phyloP scores from a whole-genome alignment of 1,140 invertebrate species.

The Rhagoletis zephyria region DNA sequence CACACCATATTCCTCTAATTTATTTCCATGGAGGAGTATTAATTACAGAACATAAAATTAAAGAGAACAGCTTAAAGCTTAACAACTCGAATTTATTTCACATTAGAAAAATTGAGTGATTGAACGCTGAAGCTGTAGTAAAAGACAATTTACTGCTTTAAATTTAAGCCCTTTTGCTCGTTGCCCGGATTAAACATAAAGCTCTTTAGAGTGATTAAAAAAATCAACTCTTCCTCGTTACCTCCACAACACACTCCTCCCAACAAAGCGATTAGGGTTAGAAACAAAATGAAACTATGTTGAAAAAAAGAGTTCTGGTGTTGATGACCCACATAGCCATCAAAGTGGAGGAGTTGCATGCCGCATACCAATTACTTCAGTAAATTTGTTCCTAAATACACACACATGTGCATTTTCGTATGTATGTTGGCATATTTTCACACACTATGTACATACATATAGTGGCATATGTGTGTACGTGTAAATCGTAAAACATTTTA shows the following conservation, averaged over 20 bases:
- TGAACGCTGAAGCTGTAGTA: no score
- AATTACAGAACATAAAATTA: no score
- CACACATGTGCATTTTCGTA: not conserved
- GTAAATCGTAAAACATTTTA: not conserved
- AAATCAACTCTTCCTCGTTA: not conserved
- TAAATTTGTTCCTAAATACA: not conserved
- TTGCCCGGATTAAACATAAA: not conserved
- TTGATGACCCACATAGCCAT: slow-evolving; percentile 36
- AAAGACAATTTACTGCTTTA: not conserved
- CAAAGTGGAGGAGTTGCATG: no score
- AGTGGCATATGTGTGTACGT: not conserved
- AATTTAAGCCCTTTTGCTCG: slow-evolving; percentile 7
- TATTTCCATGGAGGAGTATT: no score
- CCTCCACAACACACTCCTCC: not conserved
- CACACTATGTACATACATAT: no score
- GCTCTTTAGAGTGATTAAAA: slow-evolving; percentile 4
- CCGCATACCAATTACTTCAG: slow-evolving; percentile 44
- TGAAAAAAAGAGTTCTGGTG: slow-evolving; percentile 4
- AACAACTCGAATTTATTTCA: no score
- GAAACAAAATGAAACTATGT: slow-evolving; percentile 26
- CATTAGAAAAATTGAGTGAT: not conserved
- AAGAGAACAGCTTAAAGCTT: no score
- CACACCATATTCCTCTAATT: no score
- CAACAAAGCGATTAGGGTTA: not conserved
- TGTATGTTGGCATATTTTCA: not conserved